Percentiles rank a stretch among this genome's conserved stretches.
Evolutionary conservation across 2,113 vertebrate genomes (phyloP).

Genomic region (Tylochromis polylepis): DNA sequence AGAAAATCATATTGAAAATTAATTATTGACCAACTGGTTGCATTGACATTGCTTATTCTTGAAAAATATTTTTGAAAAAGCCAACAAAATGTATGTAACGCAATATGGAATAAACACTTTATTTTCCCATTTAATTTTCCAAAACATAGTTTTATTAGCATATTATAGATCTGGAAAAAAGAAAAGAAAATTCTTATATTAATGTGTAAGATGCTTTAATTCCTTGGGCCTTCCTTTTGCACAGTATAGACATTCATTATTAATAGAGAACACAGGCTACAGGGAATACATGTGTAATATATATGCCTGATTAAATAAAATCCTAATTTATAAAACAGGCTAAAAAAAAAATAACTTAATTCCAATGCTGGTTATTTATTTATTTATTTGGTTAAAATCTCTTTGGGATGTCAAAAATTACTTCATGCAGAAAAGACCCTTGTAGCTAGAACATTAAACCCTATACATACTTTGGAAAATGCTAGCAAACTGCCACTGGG

Average conservation of each 20-base stretch:
- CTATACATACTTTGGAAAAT: neutral
- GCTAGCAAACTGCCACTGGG: neutral
- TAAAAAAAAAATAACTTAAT: neutral
- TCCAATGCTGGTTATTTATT: neutral
- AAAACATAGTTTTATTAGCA: neutral
- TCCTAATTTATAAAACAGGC: neutral
- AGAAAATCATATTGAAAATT: neutral
- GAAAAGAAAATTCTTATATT: accelerated
- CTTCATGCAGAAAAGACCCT: neutral
- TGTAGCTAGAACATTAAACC: neutral
- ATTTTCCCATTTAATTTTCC: neutral
- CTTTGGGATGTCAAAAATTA: neutral
- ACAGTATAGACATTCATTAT: neutral
- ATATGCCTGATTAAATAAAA: neutral
- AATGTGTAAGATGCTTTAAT: neutral
- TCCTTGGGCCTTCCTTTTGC: neutral
- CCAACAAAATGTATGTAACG: neutral
- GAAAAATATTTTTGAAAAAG: neutral
- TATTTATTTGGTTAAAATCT: neutral
- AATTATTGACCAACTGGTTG: neutral
- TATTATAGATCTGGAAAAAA: neutral
- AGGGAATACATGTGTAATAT: neutral
- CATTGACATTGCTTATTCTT: neutral
- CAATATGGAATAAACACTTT: neutral
- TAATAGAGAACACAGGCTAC: neutral